phyloP scores from a whole-genome alignment of 2,888 invertebrate species.

The Gastracanthus pulcherrimus region DNA sequence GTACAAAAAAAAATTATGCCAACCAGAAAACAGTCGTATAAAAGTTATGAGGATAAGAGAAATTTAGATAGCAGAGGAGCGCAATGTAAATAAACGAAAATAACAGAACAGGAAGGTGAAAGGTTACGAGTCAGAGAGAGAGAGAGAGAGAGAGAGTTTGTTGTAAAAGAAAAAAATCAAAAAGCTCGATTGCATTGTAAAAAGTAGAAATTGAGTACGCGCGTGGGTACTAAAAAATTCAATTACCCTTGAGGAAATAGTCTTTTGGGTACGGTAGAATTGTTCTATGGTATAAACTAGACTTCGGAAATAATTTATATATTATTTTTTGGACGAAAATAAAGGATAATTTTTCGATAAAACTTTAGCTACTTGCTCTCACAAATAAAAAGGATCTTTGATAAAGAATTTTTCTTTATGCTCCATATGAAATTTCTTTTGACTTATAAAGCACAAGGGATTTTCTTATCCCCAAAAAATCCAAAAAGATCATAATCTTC shows the following conservation, averaged over 20 bases:
- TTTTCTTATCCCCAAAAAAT: neutral
- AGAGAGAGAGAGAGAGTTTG: neutral
- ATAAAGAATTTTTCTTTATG: neutral
- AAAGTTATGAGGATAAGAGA: slow-evolving; percentile 20
- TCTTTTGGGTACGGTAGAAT: slow-evolving; percentile 9
- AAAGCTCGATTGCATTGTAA: no score
- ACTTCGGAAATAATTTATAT: neutral
- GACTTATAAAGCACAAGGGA: neutral
- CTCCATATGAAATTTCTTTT: neutral
- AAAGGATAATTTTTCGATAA: neutral
- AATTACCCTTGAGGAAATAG: slow-evolving; percentile 32
- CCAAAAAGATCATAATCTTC: neutral
- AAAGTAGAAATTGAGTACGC: no score
- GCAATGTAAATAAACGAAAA: neutral
- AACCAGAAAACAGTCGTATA: slow-evolving; percentile 21
- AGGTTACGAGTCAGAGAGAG: neutral
- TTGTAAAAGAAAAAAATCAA: neutral
- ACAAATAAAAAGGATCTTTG: neutral
- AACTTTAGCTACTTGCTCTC: no score
- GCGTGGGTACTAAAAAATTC: slow-evolving; percentile 26
- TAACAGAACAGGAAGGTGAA: neutral
- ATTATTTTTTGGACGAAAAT: no score
- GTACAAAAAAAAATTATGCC: slow-evolving; percentile 16
- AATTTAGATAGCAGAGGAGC: slow-evolving; percentile 15
- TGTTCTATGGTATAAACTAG: neutral